Base-by-base conservation (phyloP, 2,888 invertebrate species). In the Leptopterna dolabrata region DNA sequence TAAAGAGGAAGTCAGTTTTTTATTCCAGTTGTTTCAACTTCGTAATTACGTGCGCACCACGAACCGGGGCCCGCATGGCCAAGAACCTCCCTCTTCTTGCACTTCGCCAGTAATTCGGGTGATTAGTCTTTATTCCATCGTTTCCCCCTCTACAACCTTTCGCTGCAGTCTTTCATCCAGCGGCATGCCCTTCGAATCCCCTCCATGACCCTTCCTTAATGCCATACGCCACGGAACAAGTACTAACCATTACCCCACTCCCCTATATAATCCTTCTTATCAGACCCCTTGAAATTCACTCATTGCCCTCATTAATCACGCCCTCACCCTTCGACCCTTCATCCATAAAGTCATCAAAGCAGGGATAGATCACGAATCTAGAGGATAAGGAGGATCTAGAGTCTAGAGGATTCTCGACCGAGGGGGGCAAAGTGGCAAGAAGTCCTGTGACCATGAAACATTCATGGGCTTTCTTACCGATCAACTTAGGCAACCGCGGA, bases 1-100 rank as follows among this genome's bases (percentile, higher is more conserved):
- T 81, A 81, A 81, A 55, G 51, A 81, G 81, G 81, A 81, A 81
- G 81, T 55, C 47, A 47, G 81, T 81, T 81, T 81, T 81, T 81
- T 81, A 81, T 81, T 81, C 51, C 51, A 30, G 51, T 81, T 81
- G 81, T 51, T 81, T 81, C 81, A 51, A 47, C 45, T 47, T 51
- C 47, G 81, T 81, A 81, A 55, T 47, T 81, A 81, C 81, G 78
- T 43, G 47, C 45, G 4, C 78, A 45, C 76, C 27, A 30, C 19
- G 19, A 27, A 19, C 13, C 30, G 36, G 19, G 30, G 73, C 73
- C 73, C 73, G 73, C 73, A 73, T 73, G n/a, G 19, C 14, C 70
- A 9, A 7, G 24, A 29, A 27, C 30, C 73, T 30, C 73, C 73
- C 73, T 73, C 73, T 73, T 73, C 73, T 73, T 73, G 73, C 73